Percentiles rank a stretch among this genome's conserved stretches.
Evolutionary conservation across 2,797 vertebrate species (phyloP).

Genomic region (Crenichthys baileyi): DNA sequence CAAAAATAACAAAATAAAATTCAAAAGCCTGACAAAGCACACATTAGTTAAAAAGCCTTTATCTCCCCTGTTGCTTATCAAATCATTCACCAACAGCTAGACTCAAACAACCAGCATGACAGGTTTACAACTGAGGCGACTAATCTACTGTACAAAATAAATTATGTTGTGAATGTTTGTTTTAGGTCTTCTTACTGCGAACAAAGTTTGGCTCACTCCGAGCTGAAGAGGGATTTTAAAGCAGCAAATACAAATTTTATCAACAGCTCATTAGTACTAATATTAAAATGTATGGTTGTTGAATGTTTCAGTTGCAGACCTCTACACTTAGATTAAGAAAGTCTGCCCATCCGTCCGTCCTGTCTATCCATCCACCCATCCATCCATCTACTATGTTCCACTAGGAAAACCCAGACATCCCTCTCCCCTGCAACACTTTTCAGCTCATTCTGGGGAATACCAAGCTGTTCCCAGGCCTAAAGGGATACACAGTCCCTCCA

Average conservation of each 20-base stretch:
- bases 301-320: background rate
- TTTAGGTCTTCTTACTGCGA: slow-evolving; percentile 20
- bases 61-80: background rate
- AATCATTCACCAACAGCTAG: slow-evolving; percentile 18
- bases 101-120: slow-evolving; percentile 24
- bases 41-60: slow-evolving; percentile 9
- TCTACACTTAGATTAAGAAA: background rate
- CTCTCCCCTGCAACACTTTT: no score
- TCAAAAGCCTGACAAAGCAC: slow-evolving; percentile 5
- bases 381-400: background rate
- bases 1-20: no score
- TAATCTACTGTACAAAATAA: slow-evolving; percentile 38
- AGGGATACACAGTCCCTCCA: no score
- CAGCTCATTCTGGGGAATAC: no score
- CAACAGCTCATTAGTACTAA: no score
- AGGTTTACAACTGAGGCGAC: slow-evolving; percentile 20
- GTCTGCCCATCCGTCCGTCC: background rate
- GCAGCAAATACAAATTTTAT: no score
- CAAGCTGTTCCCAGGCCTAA: no score
- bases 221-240: background rate
- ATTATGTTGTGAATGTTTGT: slow-evolving; percentile 21
- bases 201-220: slow-evolving; percentile 1
- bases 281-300: no score
- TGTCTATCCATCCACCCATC: background rate
- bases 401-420: no score